These are phyloP conservation scores for Cheilosia variabilis DNA, from an alignment of 2,888 invertebrate species.

Conservation along the genomic window DNA sequence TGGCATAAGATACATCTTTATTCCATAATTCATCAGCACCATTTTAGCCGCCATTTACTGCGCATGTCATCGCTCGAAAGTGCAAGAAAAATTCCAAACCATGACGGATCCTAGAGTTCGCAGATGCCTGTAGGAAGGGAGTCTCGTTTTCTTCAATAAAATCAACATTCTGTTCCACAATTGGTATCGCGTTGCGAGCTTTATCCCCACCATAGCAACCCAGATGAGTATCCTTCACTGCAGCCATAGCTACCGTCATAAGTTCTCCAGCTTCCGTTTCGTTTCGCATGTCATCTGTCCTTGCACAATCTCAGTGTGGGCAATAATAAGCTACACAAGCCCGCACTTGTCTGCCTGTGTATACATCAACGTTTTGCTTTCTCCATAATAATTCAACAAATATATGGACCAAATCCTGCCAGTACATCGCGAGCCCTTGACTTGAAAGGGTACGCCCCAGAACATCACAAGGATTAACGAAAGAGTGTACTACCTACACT, in stretches of 20 bases:
- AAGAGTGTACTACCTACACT: slow-evolving; percentile 57
- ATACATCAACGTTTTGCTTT: slow-evolving; percentile 79
- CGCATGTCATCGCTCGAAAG: slow-evolving; percentile 55
- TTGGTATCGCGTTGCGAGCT: slow-evolving; percentile 51
- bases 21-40: slow-evolving; percentile 50
- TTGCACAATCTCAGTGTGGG: slow-evolving; percentile 73
- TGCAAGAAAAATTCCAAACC: slow-evolving; percentile 33
- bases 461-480: slow-evolving; percentile 73
- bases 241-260: slow-evolving; percentile 67
- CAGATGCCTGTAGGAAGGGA: slow-evolving; percentile 25
- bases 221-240: slow-evolving; percentile 63
- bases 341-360: slow-evolving; percentile 65
- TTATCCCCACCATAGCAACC: slow-evolving; percentile 63
- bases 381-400: slow-evolving; percentile 78
- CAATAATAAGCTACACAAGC: slow-evolving; percentile 67
- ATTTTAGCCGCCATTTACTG: slow-evolving; percentile 26
- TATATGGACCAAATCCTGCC: slow-evolving; percentile 80
- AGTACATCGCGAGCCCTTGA: slow-evolving; percentile 84
- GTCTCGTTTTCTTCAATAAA: slow-evolving; percentile 17
- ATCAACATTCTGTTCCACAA: slow-evolving; percentile 39
- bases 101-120: slow-evolving; percentile 51
- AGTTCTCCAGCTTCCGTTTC: slow-evolving; percentile 74
- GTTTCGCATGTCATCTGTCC: slow-evolving; percentile 69
- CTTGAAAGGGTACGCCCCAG: slow-evolving; percentile 83
- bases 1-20: slow-evolving; percentile 4